These are phyloP conservation scores for Calyptommatus sinebrachiatus DNA, from an alignment of 2,113 vertebrate genomes.

Conservation along the genomic window DNA sequence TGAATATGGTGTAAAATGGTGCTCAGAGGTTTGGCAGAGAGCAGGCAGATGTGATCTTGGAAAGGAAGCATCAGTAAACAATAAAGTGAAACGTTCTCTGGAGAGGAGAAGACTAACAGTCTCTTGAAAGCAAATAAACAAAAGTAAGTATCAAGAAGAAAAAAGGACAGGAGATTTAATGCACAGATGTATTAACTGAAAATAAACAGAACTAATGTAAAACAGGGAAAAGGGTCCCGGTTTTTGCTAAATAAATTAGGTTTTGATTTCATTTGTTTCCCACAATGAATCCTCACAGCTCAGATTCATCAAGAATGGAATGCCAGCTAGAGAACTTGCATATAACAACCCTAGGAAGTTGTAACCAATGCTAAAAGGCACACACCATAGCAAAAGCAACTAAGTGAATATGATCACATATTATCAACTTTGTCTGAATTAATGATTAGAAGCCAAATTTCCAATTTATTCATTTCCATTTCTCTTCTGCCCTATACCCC, in stretches of 20 bases:
- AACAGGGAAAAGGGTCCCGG: constrained; percentile 30
- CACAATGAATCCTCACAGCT: constrained; percentile 4
- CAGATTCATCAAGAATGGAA: neutral
- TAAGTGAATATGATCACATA: no score
- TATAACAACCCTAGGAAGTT: neutral
- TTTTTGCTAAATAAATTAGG: constrained; percentile 39
- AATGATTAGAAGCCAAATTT: neutral
- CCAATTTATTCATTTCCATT: no score
- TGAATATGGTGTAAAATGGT: neutral
- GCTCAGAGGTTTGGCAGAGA: neutral
- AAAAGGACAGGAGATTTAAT: neutral
- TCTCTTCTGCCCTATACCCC: no score
- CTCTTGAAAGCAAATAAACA: constrained; percentile 21
- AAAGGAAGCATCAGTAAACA: neutral
- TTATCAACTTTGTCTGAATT: neutral
- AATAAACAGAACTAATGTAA: constrained; percentile 50
- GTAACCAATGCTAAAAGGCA: no score
- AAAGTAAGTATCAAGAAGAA: neutral
- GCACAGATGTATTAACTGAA: constrained; percentile 19
- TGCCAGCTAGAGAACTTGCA: neutral
- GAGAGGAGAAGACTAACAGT: constrained; percentile 1
- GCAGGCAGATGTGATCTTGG: neutral
- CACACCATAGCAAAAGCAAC: no score
- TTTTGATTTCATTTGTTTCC: constrained; percentile 19
- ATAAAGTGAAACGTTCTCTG: constrained; percentile 32